A percentile compares a stretch with the other conserved stretches of the same genome.
These are phyloP conservation scores for Podarcis cretensis DNA, from an alignment of 2,113 vertebrate genomes.

Conservation along the genomic window DNA sequence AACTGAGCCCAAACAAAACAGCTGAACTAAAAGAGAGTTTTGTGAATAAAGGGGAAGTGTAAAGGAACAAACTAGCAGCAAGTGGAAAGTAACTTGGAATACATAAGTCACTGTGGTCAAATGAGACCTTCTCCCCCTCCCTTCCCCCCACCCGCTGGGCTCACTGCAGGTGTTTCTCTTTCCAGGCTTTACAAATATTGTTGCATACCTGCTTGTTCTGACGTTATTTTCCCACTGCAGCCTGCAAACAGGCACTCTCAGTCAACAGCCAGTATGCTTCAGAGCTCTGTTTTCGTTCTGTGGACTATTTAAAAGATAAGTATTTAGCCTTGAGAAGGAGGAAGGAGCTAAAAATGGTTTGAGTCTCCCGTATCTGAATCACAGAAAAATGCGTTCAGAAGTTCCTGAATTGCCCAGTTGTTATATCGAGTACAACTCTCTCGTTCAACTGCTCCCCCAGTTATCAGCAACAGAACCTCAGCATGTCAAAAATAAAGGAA, in stretches of 20 bases:
- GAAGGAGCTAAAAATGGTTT: background rate
- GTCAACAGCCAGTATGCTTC: background rate
- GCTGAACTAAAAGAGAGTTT: constrained; percentile 15
- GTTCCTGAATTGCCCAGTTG: background rate
- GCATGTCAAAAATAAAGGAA: background rate
- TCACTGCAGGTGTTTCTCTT: background rate
- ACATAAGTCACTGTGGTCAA: background rate
- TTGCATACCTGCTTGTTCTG: constrained; percentile 22
- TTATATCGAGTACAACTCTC: background rate
- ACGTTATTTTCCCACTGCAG: background rate
- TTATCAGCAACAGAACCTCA: background rate
- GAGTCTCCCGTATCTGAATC: background rate
- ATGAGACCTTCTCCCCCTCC: background rate
- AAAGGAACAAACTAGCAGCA: background rate
- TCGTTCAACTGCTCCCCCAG: background rate
- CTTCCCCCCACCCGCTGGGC: accelerated
- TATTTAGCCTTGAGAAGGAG: background rate
- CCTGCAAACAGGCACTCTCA: background rate
- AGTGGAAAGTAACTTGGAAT: background rate
- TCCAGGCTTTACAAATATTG: background rate
- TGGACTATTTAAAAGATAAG: accelerated
- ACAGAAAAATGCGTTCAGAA: background rate
- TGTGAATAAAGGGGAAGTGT: constrained; percentile 15
- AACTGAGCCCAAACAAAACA: background rate
- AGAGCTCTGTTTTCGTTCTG: background rate